Evolutionary conservation across 2,113 vertebrate species (phyloP), one percentile per base, ranked within the genome.

Genomic region (Morone saxatilis): DNA sequence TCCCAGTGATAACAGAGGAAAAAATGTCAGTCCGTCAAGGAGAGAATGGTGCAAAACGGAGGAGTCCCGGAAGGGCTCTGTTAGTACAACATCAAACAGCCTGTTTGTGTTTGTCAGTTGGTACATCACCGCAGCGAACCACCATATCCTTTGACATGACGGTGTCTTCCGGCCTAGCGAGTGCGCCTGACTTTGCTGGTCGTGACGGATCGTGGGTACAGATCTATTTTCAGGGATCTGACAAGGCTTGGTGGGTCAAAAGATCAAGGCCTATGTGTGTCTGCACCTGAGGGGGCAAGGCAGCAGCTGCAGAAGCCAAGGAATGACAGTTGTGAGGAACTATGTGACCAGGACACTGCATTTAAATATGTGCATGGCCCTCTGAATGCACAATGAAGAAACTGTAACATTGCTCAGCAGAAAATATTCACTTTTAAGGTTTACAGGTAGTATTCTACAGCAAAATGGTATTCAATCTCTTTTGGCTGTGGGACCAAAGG

Each of bases 101-200:
- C 63, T 83, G 78, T 87, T 86, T 84, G 77, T 79, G 81, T 80
- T 84, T 87, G 81, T 76, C 82, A 79, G 85, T 20, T 14, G 62
- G 41, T 38, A 70, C 71, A 83, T 79, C 70, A 71, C 62, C 10
- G 2, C 57, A 17, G 48, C 8, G 50, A 76, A 80, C 16, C 54
- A 3, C 31, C 63, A 38, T 1, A 53, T 68, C 67, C 53, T 84
- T 41, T 56, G 76, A 84, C 57, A 16, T 36, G 78, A 56, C 1
- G 9, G 4, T 38, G 71, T 87, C 65, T 86, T 87, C 70, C 48
- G 31, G 76, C 71, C 69, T 47, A 13, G 69, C 57, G 17, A 67
- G 72, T 56, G 22, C n/a, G 1, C 76, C 74, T 63, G 78, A 74
- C 63, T 82, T 76, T 14, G 17, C 38, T 1, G 60, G 40, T 38